These are phyloP conservation scores for Zaprionus camerounensis DNA, from an alignment of 1,140 invertebrate species.

Conservation along the genomic window DNA sequence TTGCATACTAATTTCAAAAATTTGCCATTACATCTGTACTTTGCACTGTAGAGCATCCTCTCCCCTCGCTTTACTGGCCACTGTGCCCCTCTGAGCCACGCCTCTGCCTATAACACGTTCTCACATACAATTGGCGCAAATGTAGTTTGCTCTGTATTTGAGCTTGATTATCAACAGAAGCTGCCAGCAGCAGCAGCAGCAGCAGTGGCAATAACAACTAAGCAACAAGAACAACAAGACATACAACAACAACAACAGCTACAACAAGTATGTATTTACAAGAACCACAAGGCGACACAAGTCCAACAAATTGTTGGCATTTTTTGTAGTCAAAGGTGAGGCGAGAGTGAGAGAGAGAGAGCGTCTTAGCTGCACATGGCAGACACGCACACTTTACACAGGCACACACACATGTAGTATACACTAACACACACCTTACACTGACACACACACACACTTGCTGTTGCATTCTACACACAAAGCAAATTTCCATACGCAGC, in stretches of 20 bases:
- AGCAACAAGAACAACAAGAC: conserved; percentile 10
- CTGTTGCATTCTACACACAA: conserved; percentile 10
- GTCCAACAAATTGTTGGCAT: conserved; percentile 61
- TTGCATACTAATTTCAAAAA: conserved; percentile 79
- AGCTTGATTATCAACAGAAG: conserved; percentile 62
- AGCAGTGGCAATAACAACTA: neutral
- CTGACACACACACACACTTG: neutral
- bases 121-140: conserved; percentile 51
- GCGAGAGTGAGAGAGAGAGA: conserved; percentile 23
- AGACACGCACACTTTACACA: conserved; percentile 16
- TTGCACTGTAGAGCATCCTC: conserved; percentile 46
- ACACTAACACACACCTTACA: neutral
- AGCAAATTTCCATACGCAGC: conserved; percentile 45
- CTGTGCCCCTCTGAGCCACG: neutral
- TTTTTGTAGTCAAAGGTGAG: conserved; percentile 67
- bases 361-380: conserved; percentile 52
- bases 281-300: conserved; percentile 36
- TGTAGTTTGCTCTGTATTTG: conserved; percentile 52
- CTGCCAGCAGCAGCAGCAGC: conserved; percentile 22
- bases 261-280: neutral
- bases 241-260: conserved; percentile 16
- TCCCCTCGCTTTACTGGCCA: neutral
- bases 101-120: conserved; percentile 41
- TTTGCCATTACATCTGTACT: conserved; percentile 77
- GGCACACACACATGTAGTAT: neutral